Evolutionary conservation across 2,888 invertebrate genomes (phyloP).

Genomic region (Cephus nigrinus): DNA sequence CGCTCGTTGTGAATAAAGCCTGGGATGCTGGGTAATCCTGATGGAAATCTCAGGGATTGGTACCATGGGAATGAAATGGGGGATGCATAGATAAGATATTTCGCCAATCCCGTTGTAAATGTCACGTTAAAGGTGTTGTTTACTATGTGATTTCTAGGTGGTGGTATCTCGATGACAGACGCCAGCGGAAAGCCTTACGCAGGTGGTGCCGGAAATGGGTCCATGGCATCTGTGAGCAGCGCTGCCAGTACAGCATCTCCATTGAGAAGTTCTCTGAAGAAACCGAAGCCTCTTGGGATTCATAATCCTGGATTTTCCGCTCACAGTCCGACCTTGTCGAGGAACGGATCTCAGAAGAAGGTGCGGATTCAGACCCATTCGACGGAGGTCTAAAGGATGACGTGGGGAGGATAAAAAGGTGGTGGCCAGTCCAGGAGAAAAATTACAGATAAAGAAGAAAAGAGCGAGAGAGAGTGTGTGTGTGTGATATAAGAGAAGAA

Average conservation of each 20-base stretch:
- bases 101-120: not conserved
- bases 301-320: conserved; percentile 89
- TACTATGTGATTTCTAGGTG: conserved; percentile 65
- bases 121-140: not conserved
- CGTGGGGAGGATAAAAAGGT: not conserved
- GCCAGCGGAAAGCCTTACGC: conserved; percentile 87
- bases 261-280: conserved; percentile 84
- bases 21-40: not conserved
- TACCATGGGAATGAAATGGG: not conserved
- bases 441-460: not conserved
- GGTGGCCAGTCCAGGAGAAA: not conserved
- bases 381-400: conserved; percentile 78
- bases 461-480: not conserved
- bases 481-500: not conserved
- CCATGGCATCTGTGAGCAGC: conserved; percentile 68
- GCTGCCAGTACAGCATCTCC: conserved; percentile 72
- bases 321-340: conserved; percentile 83
- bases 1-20: not conserved
- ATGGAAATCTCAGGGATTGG: not conserved
- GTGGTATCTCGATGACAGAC: conserved; percentile 83
- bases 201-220: conserved; percentile 68
- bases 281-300: conserved; percentile 83
- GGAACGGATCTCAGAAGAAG: conserved; percentile 90
- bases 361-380: conserved; percentile 92
- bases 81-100: not conserved